These are phyloP conservation scores for Diplosoma virens DNA, from an alignment of 23 tunicate genomes.

Conservation along the genomic window DNA sequence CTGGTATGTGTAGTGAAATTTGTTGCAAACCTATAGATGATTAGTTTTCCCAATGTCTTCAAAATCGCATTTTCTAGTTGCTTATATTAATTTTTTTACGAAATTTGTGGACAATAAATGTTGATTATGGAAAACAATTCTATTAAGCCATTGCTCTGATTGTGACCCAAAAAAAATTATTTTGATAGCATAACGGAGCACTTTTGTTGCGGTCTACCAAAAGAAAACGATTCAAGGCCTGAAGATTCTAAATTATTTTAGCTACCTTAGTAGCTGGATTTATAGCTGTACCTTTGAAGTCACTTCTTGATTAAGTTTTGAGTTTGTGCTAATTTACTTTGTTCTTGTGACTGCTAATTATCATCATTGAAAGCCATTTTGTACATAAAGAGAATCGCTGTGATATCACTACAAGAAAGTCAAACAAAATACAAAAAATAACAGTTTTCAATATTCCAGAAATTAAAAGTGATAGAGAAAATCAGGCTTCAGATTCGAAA, in stretches of 20 bases:
- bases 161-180: too few species aligned
- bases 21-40: too few species aligned
- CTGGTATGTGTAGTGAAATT: too few species aligned
- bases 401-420: neutral
- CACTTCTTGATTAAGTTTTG: neutral
- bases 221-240: neutral
- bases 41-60: too few species aligned
- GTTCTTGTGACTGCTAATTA: constrained; percentile 6
- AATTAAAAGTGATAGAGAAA: constrained; percentile 11
- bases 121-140: too few species aligned
- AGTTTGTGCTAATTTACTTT: constrained; percentile 9
- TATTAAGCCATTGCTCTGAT: too few species aligned
- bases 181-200: neutral
- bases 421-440: neutral
- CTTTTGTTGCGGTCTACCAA: neutral
- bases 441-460: neutral
- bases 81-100: too few species aligned
- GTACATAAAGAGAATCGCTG: neutral
- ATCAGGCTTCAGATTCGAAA: constrained; percentile 23
- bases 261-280: neutral
- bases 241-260: neutral
- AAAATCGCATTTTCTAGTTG: too few species aligned
- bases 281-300: neutral
- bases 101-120: too few species aligned
- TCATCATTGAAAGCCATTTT: neutral